Evolutionary conservation across 2,888 invertebrate species (phyloP).

Genomic region (Zhuqinia jingwanae): DNA sequence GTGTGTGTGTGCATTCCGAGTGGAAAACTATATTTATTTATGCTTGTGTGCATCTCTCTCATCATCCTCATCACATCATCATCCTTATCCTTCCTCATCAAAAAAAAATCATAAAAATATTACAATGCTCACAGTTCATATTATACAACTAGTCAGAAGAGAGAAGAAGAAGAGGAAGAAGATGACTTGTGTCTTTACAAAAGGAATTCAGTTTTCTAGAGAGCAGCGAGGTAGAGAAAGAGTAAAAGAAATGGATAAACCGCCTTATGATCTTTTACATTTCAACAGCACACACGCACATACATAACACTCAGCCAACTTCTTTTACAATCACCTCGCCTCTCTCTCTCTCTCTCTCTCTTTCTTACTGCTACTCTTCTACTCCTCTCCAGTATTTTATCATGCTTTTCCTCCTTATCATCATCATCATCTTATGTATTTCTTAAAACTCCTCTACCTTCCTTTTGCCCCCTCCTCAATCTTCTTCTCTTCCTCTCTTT

Average conservation of each 20-base stretch:
- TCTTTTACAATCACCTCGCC: not conserved
- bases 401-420: not conserved
- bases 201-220: no score
- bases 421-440: constrained; percentile 20
- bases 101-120: no score
- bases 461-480: not conserved
- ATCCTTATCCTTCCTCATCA: not conserved
- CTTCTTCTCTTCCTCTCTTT: not conserved
- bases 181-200: no score
- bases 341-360: not conserved
- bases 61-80: not conserved
- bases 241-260: no score
- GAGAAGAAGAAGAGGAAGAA: no score
- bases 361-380: no score
- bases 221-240: no score
- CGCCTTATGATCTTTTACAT: no score
- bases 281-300: no score
- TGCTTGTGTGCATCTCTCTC: not conserved
- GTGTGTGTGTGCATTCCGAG: not conserved
- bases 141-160: no score
- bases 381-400: not conserved
- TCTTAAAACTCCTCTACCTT: not conserved
- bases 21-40: constrained; percentile 17
- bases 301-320: no score
- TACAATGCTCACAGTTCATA: no score